Evolutionary conservation across 2,797 vertebrate species (phyloP), one percentile per base, ranked within the genome.

Genomic region (Sciurus vulgaris): DNA sequence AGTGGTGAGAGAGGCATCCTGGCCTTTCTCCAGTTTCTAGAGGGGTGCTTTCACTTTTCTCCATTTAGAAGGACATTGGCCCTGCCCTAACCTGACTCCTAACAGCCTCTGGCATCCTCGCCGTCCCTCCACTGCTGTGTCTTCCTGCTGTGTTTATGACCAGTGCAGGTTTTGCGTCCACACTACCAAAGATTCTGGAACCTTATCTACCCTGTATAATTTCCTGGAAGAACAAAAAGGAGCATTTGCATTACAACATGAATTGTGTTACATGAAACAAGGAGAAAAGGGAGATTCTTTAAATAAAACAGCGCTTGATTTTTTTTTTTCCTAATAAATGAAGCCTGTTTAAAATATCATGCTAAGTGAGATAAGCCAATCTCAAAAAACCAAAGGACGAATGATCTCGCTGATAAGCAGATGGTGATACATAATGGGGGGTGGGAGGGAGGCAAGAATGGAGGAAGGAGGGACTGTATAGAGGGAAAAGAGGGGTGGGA

Each of bases 291-390:
- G 72, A 47, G 2, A 30, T 72, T 76, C 33, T 67, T 33, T 30
- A 33, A 63, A 28, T 82, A 92, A 83, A 93, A 54, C 3, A 63
- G 70, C 18, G 44, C 30, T 35, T 94, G 77, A 49, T 30, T 51
- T 56, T 92, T 86, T 76, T 88, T 72, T 0, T n/a, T n/a, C n/a
- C 54, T 85, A 92, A 59, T 73, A 92, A 67, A 49, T 26, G 18
- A 79, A 78, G 79, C 7, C 24, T 81, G 35, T 38, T 89, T 81
- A 51, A 13, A 38, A 38, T 38, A 38, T 38, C 38, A 38, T 38
- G 38, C 3, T 38, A 38, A 38, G 38, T 38, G 38, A 38, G 38
- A 38, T 38, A 38, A 38, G 38, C 38, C 38, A 38, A 38, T 38
- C 38, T 38, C 38, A 38, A 38, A 38, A 38, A 38, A 38, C 38